Percentiles rank a stretch among this genome's conserved stretches.
phyloP scores from a whole-genome alignment of 2,888 invertebrate genomes.

The Germaria angustata region DNA sequence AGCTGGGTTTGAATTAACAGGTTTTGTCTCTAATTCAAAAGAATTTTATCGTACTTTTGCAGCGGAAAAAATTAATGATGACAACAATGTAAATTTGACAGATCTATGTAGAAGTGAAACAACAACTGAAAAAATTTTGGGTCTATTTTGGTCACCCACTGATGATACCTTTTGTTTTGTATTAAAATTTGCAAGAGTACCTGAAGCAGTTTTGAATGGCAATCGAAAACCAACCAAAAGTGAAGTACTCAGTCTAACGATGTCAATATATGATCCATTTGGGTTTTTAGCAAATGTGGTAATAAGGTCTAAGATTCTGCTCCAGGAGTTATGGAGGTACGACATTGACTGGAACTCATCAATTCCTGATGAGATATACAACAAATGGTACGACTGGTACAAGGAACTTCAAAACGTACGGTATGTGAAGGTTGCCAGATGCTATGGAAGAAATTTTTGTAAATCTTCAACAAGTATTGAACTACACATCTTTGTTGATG shows the following conservation, averaged over 20 bases:
- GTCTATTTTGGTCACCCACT: slow-evolving; percentile 41
- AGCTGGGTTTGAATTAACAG: slow-evolving; percentile 56
- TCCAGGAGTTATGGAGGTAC: slow-evolving; percentile 50
- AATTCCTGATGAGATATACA: slow-evolving; percentile 43
- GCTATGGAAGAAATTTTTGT: background rate
- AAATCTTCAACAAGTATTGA: background rate
- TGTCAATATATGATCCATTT: slow-evolving; percentile 49
- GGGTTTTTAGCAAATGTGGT: slow-evolving; percentile 46
- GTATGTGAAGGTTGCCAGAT: slow-evolving; percentile 28
- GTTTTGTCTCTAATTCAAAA: slow-evolving; percentile 55
- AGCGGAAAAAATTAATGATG: background rate
- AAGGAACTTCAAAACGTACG: background rate
- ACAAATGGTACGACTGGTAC: slow-evolving; percentile 36
- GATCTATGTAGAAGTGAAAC: slow-evolving; percentile 16
- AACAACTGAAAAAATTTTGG: slow-evolving; percentile 33
- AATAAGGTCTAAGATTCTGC: slow-evolving; percentile 30
- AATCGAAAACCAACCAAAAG: slow-evolving; percentile 49
- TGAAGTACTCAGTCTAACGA: slow-evolving; percentile 29
- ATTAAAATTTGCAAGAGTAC: slow-evolving; percentile 46
- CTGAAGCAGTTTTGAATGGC: slow-evolving; percentile 38
- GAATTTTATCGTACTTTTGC: too few species aligned
- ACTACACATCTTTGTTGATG: background rate
- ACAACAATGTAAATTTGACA: background rate
- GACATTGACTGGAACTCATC: background rate
- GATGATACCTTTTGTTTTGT: slow-evolving; percentile 52